phyloP scores from a whole-genome alignment of 2,113 vertebrate genomes.

The Prionailurus viverrinus region DNA sequence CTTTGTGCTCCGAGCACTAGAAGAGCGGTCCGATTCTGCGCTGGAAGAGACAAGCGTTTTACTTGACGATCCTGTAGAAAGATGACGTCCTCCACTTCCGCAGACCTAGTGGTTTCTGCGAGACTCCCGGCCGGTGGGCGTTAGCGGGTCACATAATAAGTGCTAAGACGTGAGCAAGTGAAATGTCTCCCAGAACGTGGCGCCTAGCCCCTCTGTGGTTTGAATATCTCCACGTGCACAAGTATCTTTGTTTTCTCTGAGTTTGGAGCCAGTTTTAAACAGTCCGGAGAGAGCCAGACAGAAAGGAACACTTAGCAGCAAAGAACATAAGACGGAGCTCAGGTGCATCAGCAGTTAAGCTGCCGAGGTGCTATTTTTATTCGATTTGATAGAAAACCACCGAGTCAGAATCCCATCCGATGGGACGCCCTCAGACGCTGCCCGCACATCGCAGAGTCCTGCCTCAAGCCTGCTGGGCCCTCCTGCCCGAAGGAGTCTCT shows the following conservation, averaged over 20 bases:
- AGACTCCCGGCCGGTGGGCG: rapidly evolving
- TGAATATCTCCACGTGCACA: rapidly evolving
- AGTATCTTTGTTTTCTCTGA: background rate
- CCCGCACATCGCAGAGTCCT: rapidly evolving
- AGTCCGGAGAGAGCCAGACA: background rate
- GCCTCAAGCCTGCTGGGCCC: background rate
- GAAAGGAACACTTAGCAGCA: background rate
- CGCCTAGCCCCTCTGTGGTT: background rate
- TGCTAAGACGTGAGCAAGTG: rapidly evolving
- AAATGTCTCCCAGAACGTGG: background rate
- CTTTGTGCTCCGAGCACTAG: background rate
- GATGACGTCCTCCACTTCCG: rapidly evolving
- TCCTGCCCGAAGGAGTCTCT: background rate
- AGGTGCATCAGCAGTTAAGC: rapidly evolving
- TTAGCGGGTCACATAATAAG: too few species aligned
- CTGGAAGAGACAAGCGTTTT: background rate
- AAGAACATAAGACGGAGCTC: rapidly evolving
- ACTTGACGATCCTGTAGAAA: background rate
- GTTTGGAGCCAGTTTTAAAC: background rate
- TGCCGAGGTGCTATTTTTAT: rapidly evolving
- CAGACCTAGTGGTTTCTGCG: background rate
- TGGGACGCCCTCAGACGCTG: rapidly evolving
- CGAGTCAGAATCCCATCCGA: background rate
- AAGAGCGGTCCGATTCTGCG: background rate
- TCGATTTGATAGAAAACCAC: background rate